phyloP scores from a whole-genome alignment of 2,113 vertebrate genomes.

The Phylloscopus whistleri region DNA sequence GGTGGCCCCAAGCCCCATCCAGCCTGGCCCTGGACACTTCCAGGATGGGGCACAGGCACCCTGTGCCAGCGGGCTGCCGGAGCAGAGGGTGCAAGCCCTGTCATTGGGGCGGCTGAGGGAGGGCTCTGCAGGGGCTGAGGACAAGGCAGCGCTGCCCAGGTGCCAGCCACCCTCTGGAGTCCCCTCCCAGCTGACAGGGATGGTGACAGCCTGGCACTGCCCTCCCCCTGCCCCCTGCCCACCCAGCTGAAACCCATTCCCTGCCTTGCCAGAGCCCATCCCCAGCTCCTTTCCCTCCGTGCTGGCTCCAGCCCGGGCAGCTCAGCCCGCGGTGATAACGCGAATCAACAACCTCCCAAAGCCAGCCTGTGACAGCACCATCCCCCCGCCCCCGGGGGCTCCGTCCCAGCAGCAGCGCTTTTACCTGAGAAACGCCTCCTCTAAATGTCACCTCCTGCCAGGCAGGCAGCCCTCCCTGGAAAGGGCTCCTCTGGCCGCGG shows the following conservation, averaged over 20 bases:
- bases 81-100: not conserved
- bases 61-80: rapidly evolving
- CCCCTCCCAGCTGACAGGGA: not conserved
- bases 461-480: not conserved
- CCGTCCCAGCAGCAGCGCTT: not conserved
- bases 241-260: not conserved
- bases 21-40: not conserved
- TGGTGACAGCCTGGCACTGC: not conserved
- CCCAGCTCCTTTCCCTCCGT: not conserved
- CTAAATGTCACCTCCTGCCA: not conserved
- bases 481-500: not conserved
- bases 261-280: rapidly evolving
- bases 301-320: not conserved
- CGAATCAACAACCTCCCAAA: not conserved
- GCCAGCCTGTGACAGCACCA: not conserved
- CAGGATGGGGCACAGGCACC: not conserved
- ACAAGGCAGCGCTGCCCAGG: not conserved
- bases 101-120: not conserved
- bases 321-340: not conserved
- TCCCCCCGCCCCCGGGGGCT: not conserved
- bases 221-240: not conserved
- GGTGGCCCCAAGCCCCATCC: not conserved
- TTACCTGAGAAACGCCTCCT: not conserved
- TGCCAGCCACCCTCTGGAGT: not conserved
- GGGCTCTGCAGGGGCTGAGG: not conserved